These are phyloP conservation scores for Neocrepidodera transversa DNA, from an alignment of 2,888 invertebrate species.

Conservation along the genomic window DNA sequence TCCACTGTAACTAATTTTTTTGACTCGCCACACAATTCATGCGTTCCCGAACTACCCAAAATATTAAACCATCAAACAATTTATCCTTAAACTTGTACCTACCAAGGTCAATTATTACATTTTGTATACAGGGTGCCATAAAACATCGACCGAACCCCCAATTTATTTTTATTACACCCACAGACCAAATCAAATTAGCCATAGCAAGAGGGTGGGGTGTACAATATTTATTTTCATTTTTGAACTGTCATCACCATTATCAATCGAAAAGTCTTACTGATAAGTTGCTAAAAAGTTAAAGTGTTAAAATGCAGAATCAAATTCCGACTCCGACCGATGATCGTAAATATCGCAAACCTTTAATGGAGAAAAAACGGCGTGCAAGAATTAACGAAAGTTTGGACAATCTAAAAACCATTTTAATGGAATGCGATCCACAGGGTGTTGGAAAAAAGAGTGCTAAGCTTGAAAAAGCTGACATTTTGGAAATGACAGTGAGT, in stretches of 20 bases:
- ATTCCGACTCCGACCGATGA: neutral
- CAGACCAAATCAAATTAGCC: slow-evolving; percentile 34
- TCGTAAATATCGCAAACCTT: slow-evolving; percentile 42
- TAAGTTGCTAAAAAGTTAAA: neutral
- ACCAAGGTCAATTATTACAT: slow-evolving; percentile 33
- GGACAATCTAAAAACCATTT: slow-evolving; percentile 40
- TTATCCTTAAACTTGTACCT: slow-evolving; percentile 18
- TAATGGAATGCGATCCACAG: slow-evolving; percentile 42
- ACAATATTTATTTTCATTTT: slow-evolving; percentile 22
- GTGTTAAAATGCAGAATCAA: slow-evolving; percentile 3
- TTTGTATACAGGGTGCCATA: slow-evolving; percentile 28
- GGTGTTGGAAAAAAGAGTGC: slow-evolving; percentile 34
- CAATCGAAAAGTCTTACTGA: slow-evolving; percentile 9
- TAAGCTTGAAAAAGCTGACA: slow-evolving; percentile 47
- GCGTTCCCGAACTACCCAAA: slow-evolving; percentile 17
- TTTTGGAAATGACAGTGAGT: slow-evolving; percentile 50
- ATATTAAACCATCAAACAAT: slow-evolving; percentile 28
- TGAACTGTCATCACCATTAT: slow-evolving; percentile 10
- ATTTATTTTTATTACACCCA: slow-evolving; percentile 34
- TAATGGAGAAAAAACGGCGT: slow-evolving; percentile 47
- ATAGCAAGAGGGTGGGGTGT: slow-evolving; percentile 20
- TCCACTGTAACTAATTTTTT: slow-evolving; percentile 28
- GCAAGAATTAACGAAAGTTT: slow-evolving; percentile 46
- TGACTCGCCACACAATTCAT: slow-evolving; percentile 13
- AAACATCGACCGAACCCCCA: slow-evolving; percentile 21